These are phyloP conservation scores for Petrocephalus sullivani DNA, from an alignment of 2,797 vertebrate species.

Conservation along the genomic window DNA sequence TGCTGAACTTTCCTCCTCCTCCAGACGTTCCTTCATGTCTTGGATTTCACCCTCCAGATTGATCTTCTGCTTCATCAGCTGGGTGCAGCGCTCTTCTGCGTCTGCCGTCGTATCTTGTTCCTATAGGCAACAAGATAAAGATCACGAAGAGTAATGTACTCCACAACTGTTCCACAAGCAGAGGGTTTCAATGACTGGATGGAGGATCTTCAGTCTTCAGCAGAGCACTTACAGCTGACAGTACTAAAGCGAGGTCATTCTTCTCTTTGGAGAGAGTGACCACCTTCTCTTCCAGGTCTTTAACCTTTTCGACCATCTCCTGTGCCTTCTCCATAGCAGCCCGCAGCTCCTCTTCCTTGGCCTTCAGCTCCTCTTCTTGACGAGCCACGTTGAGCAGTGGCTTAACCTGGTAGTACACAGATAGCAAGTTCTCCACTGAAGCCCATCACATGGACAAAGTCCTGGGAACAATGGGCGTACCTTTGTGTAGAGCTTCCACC, in stretches of 20 bases:
- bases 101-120: slow-evolving; percentile 59
- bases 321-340: slow-evolving; percentile 49
- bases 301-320: slow-evolving; percentile 49
- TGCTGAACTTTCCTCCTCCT: slow-evolving; percentile 59
- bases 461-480: slow-evolving; percentile 27
- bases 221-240: slow-evolving; percentile 49
- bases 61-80: slow-evolving; percentile 60
- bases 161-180: not conserved
- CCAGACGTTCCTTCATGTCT: slow-evolving; percentile 53
- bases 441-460: not conserved
- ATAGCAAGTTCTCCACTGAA: not conserved
- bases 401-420: slow-evolving; percentile 50
- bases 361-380: slow-evolving; percentile 60
- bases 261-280: slow-evolving; percentile 64
- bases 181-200: not conserved
- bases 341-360: slow-evolving; percentile 58
- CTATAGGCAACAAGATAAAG: slow-evolving; percentile 31
- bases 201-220: not conserved
- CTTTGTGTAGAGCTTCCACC: slow-evolving; percentile 65
- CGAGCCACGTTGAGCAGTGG: slow-evolving; percentile 57
- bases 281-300: slow-evolving; percentile 60
- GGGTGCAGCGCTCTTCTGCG: slow-evolving; percentile 57
- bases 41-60: slow-evolving; percentile 57
- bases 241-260: slow-evolving; percentile 52
- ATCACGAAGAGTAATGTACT: not conserved